A percentile compares a stretch with the other conserved stretches of the same genome.
Evolutionary conservation across 1,140 invertebrate species (phyloP).

Genomic region (Elysia chlorotica): DNA sequence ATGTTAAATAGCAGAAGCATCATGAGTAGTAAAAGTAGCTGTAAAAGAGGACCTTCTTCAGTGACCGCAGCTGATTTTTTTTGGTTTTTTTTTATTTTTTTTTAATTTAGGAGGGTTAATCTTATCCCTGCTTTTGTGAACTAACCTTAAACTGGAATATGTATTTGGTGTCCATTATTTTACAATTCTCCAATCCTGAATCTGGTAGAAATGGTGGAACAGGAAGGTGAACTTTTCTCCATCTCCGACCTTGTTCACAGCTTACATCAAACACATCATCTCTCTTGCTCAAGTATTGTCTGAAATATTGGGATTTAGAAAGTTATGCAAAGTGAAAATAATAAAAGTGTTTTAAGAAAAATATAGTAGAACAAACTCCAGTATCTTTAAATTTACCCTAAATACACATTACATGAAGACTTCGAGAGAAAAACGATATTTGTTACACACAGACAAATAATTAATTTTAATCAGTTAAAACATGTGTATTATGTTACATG

Average conservation of each 20-base stretch:
- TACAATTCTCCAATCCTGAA: constrained; percentile 48
- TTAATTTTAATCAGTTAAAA: too few species aligned
- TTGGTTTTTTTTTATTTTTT: not conserved
- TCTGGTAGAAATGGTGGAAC: constrained; percentile 59
- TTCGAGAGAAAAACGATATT: too few species aligned
- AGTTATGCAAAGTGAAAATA: too few species aligned
- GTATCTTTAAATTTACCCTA: too few species aligned
- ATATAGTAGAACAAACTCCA: too few species aligned
- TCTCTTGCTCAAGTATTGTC: constrained; percentile 56
- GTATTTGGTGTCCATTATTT: constrained; percentile 58
- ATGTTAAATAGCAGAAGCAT: not conserved
- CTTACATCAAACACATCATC: constrained; percentile 51
- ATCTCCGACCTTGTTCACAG: constrained; percentile 46
- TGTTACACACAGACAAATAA: too few species aligned
- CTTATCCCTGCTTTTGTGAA: not conserved
- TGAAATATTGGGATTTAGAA: too few species aligned
- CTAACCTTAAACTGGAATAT: constrained; percentile 50
- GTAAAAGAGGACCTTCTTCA: too few species aligned
- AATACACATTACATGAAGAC: too few species aligned
- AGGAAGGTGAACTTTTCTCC: constrained; percentile 53
- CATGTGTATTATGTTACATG: too few species aligned
- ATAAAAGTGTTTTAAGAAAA: too few species aligned
- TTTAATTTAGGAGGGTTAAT: not conserved
- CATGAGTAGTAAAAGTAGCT: too few species aligned
- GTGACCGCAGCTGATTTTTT: not conserved